Evolutionary conservation across 2,113 vertebrate genomes (phyloP), one percentile per base, ranked within the genome.

Genomic region (Antigone vipio): DNA sequence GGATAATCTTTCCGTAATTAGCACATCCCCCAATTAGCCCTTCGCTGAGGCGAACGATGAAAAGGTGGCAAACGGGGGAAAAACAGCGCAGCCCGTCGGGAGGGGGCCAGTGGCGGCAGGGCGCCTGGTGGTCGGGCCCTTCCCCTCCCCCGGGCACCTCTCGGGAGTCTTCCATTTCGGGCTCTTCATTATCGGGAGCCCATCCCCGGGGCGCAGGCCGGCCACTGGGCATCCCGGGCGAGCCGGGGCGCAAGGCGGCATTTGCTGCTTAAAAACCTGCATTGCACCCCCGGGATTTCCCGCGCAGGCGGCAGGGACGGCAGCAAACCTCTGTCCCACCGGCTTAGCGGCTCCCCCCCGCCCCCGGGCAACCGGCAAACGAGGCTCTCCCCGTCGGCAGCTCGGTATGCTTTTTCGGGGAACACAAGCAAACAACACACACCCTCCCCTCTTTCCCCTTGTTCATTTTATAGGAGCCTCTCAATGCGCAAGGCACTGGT

Each of bases 391-490:
- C 20, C 4, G 3, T 29, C 12, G 3, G 24, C 53, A 69, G 17
- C 30, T 56, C 11, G 4, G 2, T 15, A 52, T 52, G 24, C 63
- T 91, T 55, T 64, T 62, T 34, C 5, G 16, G 35, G 76, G 30
- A 60, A 26, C 20, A 40, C 6, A 5, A 88, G 18, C 12, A 50
- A 30, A 5, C 26, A 56, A 18, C 12, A 11, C 45, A 47, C 2
- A 38, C 18, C 6, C 11, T 10, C 15, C 9, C 18, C 15, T 6
- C 56, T n/a, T 49, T n/a, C 26, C 2, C 0, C 9, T 5, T 1
- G 2, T n/a, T 79, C 44, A 2, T 76, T 90, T 75, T 67, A 1
- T 15, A 50, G 53, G 32, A 86, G 14, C 24, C 17, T 24, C 24
- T 45, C 44, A 12, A 4, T 6, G 24, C 1, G 0, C n/a, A 20